Conservation (phyloP, 2,797 vertebrate genomes). For the Tarsius wallacei region DNA sequence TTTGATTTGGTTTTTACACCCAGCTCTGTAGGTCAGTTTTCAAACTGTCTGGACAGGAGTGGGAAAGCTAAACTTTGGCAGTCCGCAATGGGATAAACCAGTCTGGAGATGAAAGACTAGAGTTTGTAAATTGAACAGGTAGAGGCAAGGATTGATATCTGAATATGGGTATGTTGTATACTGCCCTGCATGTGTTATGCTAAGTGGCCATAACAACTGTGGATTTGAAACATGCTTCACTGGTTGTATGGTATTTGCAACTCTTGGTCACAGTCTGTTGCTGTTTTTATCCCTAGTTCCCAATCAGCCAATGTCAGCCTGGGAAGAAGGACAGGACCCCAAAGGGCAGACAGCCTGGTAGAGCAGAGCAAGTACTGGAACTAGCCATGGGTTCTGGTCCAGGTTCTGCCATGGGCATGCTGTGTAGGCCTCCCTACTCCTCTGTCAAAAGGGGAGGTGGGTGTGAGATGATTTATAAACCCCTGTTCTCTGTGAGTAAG, state of each 20-base stretch:
- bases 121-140: not conserved
- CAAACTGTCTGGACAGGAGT: not conserved
- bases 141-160: not conserved
- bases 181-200: fast-evolving
- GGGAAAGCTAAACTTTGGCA: not conserved
- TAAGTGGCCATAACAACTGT: fast-evolving
- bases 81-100: not conserved
- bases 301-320: not conserved
- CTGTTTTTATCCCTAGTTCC: not conserved
- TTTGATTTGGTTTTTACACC: not conserved
- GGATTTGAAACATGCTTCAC: not conserved
- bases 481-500: not conserved
- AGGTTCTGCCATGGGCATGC: not conserved
- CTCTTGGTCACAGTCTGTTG: not conserved
- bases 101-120: not conserved
- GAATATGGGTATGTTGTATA: not conserved
- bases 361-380: not conserved
- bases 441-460: not conserved
- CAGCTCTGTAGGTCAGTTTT: not conserved
- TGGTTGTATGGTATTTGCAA: not conserved
- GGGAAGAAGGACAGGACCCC: not conserved
- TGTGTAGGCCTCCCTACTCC: not conserved
- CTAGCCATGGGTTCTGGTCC: not conserved
- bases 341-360: not conserved
- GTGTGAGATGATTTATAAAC: no score